Evolutionary conservation across 2,113 vertebrate species (phyloP).

Genomic region (Dermatemys mawii): DNA sequence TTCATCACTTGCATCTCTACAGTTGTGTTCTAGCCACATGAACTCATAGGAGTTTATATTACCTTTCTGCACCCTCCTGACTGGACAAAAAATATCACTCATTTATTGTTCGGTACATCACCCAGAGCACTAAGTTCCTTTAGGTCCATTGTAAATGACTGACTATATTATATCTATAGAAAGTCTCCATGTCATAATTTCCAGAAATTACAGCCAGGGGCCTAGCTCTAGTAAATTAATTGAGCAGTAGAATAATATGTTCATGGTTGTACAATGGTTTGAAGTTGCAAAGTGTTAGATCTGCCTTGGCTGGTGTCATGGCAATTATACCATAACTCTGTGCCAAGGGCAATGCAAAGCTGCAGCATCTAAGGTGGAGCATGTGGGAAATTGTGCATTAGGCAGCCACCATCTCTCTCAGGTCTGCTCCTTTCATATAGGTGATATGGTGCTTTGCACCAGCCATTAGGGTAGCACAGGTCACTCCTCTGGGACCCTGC

Average conservation of each 20-base stretch:
- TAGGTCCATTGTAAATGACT: background rate
- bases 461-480: background rate
- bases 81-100: background rate
- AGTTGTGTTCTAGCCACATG: constrained; percentile 11
- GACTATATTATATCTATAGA: background rate
- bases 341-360: background rate
- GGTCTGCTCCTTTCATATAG: background rate
- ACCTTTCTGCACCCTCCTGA: constrained; percentile 22
- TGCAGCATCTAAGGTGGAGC: background rate
- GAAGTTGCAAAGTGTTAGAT: background rate
- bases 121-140: background rate
- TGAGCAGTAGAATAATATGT: background rate
- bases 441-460: background rate
- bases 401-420: background rate
- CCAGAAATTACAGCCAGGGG: background rate
- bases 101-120: background rate
- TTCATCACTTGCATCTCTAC: background rate
- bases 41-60: constrained; percentile 23
- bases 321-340: background rate
- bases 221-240: background rate
- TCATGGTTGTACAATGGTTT: background rate
- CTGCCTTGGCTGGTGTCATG: background rate
- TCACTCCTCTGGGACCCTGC: background rate
- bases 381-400: background rate
- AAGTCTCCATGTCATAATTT: background rate